Evolutionary conservation across 2,113 vertebrate species (phyloP), one percentile per base, ranked within the genome.

Genomic region (Coturnix japonica): DNA sequence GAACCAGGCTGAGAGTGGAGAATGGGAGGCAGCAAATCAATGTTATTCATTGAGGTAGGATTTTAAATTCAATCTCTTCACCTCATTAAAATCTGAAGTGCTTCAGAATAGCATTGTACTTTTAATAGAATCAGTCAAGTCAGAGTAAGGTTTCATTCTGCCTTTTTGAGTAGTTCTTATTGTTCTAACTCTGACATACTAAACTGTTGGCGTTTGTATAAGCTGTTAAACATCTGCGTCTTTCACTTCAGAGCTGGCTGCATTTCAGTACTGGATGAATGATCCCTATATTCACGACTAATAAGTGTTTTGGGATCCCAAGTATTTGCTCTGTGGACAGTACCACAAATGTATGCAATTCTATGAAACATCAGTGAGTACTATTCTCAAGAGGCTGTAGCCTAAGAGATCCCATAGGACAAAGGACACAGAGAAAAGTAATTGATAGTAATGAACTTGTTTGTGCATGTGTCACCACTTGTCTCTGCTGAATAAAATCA

Each of bases 381-480:
- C 79, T 93, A 51, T 92, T 95, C 91, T 82, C 22, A 1, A 85
- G 95, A 93, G 87, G 67, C 49, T 92, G 94, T 83, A 93, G 91
- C 75, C 85, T 91, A 53, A 94, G 89, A 92, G 92, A 94, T 93
- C 92, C 89, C 65, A 0, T 2, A 93, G 72, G 85, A 96, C 91
- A 95, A 94, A 96, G 94, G 90, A 94, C 79, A 89, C 69, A 89
- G 92, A 94, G 89, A 93, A 96, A 77, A 93, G 87, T 95, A 93
- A 94, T 94, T 94, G 87, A 94, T 91, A 92, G 75, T 91, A 95
- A 93, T 95, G 92, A 96, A 95, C 88, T 95, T 96, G 90, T 95
- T 92, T 96, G 83, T 95, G 51, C 91, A 75, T 93, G 67, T 95
- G 94, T 95, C 89, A 95, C 85, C 65, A 49, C 92, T 96, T 93